Base-by-base conservation (phyloP, 2,113 vertebrate genomes). In the Pseudonaja textilis region DNA sequence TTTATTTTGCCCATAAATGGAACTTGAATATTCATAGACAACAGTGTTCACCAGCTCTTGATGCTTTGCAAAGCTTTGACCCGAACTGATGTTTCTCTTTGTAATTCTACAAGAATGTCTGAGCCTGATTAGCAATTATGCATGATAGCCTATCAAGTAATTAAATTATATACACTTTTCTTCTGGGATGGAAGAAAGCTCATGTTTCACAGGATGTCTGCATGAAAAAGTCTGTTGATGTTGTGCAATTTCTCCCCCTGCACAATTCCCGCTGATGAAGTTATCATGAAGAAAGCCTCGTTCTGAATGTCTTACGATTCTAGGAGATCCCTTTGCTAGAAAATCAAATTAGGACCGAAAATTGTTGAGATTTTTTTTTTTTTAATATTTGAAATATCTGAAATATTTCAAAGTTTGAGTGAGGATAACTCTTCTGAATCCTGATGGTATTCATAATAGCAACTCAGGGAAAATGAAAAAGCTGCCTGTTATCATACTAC, bases 1-100 rank as follows among this genome's bases (percentile, higher is more conserved):
- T 95, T 96, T 94, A 94, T 97, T 98, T 97, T 97, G 97, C 94
- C 97, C 97, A 95, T 97, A 97, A 97, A 97, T 97, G 97, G 97
- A 93, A 93, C 95, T 91, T 90, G 88, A 95, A 95, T 95, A 94
- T 91, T 93, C 95, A 93, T 94, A 95, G 64, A 54, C 90, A 88
- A 95, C 91, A 56, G 94, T 89, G 55, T 94, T 93, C 94, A 95
- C 59, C 93, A 95, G 94, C 94, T 61, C 74, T 92, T 90, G 93
- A 94, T 88, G 90, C 94, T 95, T 81, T 95, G 95, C 94, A 95
- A 50, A 86, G 92, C 95, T 0, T 89, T 95, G 89, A 95, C 96
- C 92, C n/a, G 34, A 90, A 69, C 0, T 91, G 94, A 94, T 95
- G 92, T 94, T 96, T 95, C 95, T 91, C 25, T 94, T 87, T 91